Percentiles rank a stretch among this genome's conserved stretches.
Conservation (phyloP, 2,113 vertebrate genomes). For the Athene noctua region DNA sequence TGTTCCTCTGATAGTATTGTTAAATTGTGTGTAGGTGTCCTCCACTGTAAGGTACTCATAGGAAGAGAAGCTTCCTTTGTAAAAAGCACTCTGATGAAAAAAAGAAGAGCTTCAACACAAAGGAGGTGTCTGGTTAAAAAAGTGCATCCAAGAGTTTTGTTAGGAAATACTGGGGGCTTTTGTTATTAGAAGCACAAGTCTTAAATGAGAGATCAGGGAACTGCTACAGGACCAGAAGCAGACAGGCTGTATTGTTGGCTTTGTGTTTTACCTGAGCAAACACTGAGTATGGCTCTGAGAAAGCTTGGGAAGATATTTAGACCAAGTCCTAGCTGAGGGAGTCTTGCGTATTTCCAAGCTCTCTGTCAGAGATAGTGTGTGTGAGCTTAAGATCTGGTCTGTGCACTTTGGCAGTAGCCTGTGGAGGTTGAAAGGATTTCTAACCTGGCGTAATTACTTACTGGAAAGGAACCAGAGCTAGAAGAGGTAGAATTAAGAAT, state of each 20-base stretch:
- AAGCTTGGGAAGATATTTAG: neutral
- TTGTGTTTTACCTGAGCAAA: neutral
- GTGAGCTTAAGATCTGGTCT: neutral
- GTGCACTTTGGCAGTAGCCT: neutral
- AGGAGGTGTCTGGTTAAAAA: neutral
- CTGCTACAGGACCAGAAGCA: neutral
- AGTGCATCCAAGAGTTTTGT: neutral
- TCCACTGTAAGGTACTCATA: neutral
- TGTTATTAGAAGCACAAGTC: neutral
- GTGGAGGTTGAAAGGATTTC: neutral
- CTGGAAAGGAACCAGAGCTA: neutral
- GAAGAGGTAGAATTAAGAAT: neutral
- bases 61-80: neutral
- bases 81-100: neutral
- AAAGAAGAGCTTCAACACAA: neutral
- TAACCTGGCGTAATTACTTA: constrained; percentile 10
- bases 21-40: neutral
- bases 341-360: neutral
- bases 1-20: neutral
- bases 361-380: neutral
- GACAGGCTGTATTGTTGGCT: neutral
- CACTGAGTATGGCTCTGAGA: neutral
- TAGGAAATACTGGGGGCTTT: neutral
- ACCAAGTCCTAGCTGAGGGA: neutral
- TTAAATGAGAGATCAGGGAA: neutral